These are phyloP conservation scores for Mesembrinibis cayennensis DNA, from an alignment of 2,113 vertebrate genomes.

Conservation along the genomic window DNA sequence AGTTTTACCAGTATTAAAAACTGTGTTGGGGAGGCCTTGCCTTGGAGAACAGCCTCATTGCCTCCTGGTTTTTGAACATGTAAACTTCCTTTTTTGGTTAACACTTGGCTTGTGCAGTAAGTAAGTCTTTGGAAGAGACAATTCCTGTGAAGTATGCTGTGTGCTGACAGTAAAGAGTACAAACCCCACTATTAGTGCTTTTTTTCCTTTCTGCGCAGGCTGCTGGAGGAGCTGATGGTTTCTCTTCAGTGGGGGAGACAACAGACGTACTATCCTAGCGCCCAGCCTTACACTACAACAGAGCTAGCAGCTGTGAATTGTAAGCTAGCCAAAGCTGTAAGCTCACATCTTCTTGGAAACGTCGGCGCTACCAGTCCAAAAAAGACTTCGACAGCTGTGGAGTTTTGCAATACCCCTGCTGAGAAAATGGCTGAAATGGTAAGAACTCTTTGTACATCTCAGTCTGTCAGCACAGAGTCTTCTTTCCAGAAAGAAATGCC, in stretches of 20 bases:
- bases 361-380: slow-evolving; percentile 62
- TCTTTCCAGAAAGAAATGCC: neutral
- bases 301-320: slow-evolving; percentile 87
- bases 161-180: neutral
- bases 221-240: slow-evolving; percentile 90
- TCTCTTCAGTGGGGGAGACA: slow-evolving; percentile 95
- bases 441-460: neutral
- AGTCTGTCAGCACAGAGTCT: neutral
- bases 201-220: slow-evolving; percentile 68
- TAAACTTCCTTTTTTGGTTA: neutral
- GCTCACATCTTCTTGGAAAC: slow-evolving; percentile 89
- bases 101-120: neutral
- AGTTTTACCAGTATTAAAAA: neutral
- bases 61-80: neutral
- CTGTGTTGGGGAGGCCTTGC: neutral
- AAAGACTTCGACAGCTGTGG: slow-evolving; percentile 68
- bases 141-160: neutral
- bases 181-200: no score
- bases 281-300: slow-evolving; percentile 85
- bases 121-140: neutral
- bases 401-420: slow-evolving; percentile 89
- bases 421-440: slow-evolving; percentile 98
- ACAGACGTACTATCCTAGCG: slow-evolving; percentile 88
- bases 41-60: neutral
- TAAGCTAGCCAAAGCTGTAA: slow-evolving; percentile 87